Percentiles rank a stretch among this genome's conserved stretches.
Evolutionary conservation across 1,140 invertebrate species (phyloP).

Genomic region (Kradibia gibbosae): DNA sequence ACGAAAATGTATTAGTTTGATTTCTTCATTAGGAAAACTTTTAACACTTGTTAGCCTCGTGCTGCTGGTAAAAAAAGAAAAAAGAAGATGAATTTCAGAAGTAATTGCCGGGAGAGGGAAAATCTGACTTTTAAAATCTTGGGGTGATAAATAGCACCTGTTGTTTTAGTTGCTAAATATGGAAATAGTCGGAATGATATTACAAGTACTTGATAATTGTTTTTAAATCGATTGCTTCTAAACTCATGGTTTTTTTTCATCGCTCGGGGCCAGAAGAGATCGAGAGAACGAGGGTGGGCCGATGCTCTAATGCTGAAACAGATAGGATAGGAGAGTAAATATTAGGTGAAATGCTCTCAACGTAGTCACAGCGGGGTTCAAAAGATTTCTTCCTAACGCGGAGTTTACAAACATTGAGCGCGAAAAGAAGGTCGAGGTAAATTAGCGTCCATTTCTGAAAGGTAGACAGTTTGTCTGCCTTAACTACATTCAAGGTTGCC

Average conservation of each 20-base stretch:
- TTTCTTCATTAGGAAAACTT: not conserved
- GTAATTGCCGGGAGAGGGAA: too few relatives aligned
- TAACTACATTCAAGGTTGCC: not conserved
- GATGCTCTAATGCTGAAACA: too few relatives aligned
- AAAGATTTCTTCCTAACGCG: not conserved
- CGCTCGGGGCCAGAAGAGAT: too few relatives aligned
- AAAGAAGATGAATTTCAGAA: not conserved
- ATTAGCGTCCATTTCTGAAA: slow-evolving; percentile 1
- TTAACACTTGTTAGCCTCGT: not conserved
- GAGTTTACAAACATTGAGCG: not conserved
- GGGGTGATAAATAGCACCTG: not conserved
- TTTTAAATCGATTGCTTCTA: not conserved
- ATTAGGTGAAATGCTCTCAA: not conserved
- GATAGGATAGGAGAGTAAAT: not conserved
- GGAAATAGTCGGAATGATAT: not conserved
- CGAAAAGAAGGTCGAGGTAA: not conserved
- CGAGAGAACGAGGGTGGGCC: not conserved
- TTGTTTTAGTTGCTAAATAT: not conserved
- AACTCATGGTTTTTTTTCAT: not conserved
- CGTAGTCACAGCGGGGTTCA: not conserved
- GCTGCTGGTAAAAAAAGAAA: not conserved
- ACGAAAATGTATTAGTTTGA: not conserved
- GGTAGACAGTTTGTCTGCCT: not conserved
- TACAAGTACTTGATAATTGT: not conserved
- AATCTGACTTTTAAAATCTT: not conserved